Conservation (phyloP, 2,888 invertebrate species). For the Drosophila trichaetosa region DNA sequence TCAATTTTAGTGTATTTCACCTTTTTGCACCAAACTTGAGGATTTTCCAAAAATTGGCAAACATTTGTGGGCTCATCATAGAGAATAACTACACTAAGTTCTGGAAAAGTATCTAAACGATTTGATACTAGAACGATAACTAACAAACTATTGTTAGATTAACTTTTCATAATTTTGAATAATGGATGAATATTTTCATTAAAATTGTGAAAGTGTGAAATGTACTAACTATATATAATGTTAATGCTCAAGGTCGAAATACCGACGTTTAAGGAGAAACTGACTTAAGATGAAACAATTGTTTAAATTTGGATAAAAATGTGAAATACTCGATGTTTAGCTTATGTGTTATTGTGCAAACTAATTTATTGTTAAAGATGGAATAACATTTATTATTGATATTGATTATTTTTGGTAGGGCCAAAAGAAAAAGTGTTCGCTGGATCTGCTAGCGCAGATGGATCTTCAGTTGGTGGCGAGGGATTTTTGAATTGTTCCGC, state of each 20-base stretch:
- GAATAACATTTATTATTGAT: conserved; percentile 73
- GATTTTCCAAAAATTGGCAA: too few species aligned
- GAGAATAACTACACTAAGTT: background rate
- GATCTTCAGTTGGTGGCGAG: conserved; percentile 91
- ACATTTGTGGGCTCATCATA: background rate
- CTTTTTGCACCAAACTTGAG: too few species aligned
- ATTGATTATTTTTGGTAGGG: conserved; percentile 77
- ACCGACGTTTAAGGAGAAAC: background rate
- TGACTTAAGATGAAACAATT: background rate
- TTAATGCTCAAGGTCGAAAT: background rate
- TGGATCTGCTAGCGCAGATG: conserved; percentile 89
- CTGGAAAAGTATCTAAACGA: background rate
- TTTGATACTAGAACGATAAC: background rate
- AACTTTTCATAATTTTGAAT: background rate
- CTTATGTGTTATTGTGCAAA: conserved; percentile 28
- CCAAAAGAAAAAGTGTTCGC: conserved; percentile 83
- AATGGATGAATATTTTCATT: background rate
- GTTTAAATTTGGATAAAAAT: background rate
- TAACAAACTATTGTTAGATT: background rate
- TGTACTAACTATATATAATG: background rate
- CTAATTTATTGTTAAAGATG: conserved; percentile 30
- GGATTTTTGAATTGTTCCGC: conserved; percentile 97
- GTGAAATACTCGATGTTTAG: background rate
- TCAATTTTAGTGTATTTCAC: too few species aligned
- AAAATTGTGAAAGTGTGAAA: background rate